phyloP scores from a whole-genome alignment of 2,797 vertebrate genomes.

The Sebastes paucispinis region DNA sequence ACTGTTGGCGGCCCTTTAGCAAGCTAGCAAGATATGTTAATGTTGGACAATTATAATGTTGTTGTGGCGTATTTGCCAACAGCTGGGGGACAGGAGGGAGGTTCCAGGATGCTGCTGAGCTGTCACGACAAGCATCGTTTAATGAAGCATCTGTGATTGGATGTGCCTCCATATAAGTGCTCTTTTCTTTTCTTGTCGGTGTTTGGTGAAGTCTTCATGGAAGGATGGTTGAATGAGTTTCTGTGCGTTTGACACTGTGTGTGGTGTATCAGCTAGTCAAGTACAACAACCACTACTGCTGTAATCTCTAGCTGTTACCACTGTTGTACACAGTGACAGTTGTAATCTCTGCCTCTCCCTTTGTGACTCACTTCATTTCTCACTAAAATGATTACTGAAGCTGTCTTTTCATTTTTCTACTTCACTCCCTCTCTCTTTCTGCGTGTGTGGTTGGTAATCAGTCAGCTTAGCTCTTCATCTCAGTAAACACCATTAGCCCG shows the following conservation, averaged over 20 bases:
- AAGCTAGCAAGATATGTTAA: slow-evolving; percentile 17
- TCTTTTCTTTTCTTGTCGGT: neutral
- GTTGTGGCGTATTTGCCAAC: slow-evolving; percentile 14
- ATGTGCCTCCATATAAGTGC: neutral
- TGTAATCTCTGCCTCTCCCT: slow-evolving; percentile 54
- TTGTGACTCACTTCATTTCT: slow-evolving; percentile 55
- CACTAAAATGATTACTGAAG: slow-evolving; percentile 59
- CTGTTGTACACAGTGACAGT: slow-evolving; percentile 26
- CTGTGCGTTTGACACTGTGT: slow-evolving; percentile 5
- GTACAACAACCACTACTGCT: slow-evolving; percentile 13
- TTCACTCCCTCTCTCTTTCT: slow-evolving; percentile 27
- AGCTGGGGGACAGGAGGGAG: slow-evolving; percentile 20
- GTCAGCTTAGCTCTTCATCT: slow-evolving; percentile 81
- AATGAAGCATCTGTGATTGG: slow-evolving; percentile 2
- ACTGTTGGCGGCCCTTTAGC: slow-evolving; percentile 11
- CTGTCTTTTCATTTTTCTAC: slow-evolving; percentile 49
- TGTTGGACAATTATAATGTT: slow-evolving; percentile 18
- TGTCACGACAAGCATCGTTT: neutral
- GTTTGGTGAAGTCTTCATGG: neutral
- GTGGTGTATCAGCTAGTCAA: slow-evolving; percentile 21
- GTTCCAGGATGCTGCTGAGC: slow-evolving; percentile 1
- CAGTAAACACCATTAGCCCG: slow-evolving; percentile 83
- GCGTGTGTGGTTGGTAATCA: slow-evolving; percentile 68
- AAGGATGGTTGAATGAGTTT: neutral
- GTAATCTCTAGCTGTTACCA: slow-evolving; percentile 32